phyloP scores from a whole-genome alignment of 2,888 invertebrate species.

The Rhodophaea formosa region DNA sequence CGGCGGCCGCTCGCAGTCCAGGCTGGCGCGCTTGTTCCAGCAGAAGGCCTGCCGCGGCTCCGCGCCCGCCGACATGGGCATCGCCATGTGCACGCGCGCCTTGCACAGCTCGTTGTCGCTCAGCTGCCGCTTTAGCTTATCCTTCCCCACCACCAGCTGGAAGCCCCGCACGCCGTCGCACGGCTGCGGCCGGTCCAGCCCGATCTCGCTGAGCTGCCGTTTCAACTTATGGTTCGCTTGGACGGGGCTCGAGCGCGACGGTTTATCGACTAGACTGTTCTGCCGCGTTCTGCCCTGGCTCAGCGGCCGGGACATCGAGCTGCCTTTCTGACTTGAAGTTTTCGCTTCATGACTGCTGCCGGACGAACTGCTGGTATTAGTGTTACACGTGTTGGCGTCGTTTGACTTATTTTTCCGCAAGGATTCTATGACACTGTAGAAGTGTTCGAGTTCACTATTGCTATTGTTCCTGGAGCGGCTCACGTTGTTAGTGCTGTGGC shows the following conservation, averaged over 20 bases:
- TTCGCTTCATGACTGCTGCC: constrained; percentile 51
- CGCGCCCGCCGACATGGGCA: constrained; percentile 77
- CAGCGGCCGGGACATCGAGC: constrained; percentile 34
- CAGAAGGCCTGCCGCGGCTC: constrained; percentile 64
- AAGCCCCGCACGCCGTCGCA: constrained; percentile 54
- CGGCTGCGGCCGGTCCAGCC: constrained; percentile 41
- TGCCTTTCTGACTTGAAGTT: too few species aligned
- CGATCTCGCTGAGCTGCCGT: constrained; percentile 64
- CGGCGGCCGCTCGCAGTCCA: constrained; percentile 54
- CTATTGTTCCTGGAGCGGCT: constrained; percentile 54
- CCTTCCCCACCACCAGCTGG: constrained; percentile 66
- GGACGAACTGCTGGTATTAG: constrained; percentile 61
- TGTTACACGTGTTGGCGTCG: constrained; percentile 41
- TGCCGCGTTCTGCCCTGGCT: constrained; percentile 47
- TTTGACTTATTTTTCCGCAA: constrained; percentile 46
- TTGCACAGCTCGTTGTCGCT: constrained; percentile 68
- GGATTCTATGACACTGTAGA: constrained; percentile 68
- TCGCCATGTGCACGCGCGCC: constrained; percentile 59
- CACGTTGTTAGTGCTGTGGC: constrained; percentile 60
- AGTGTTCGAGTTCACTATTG: constrained; percentile 60
- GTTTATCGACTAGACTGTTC: constrained; percentile 60
- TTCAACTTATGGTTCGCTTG: constrained; percentile 44
- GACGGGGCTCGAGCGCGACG: constrained; percentile 44
- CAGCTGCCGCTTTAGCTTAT: constrained; percentile 66
- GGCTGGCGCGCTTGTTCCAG: constrained; percentile 60